A percentile compares a stretch with the other conserved stretches of the same genome.
phyloP scores from a whole-genome alignment of 2,888 invertebrate genomes.

The Stramonita haemastoma region DNA sequence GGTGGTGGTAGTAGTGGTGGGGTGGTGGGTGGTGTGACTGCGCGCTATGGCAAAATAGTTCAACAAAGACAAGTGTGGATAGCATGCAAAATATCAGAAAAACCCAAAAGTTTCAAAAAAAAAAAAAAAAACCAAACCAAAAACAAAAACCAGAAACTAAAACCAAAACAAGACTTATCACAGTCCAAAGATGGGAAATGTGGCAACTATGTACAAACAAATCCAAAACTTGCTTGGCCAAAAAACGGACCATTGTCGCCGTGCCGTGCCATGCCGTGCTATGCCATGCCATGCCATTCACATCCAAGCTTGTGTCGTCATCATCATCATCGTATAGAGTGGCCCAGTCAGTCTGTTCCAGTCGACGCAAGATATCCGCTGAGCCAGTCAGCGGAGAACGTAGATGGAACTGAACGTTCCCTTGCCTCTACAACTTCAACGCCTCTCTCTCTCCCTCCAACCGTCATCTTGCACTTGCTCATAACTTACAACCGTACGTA shows the following conservation, averaged over 20 bases:
- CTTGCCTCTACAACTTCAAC: background rate
- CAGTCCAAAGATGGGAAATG: slow-evolving; percentile 34
- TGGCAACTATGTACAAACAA: slow-evolving; percentile 31
- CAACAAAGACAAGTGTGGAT: background rate
- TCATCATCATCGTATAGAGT: too few relatives aligned
- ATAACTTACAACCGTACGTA: slow-evolving; percentile 11
- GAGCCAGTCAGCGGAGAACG: slow-evolving; percentile 16
- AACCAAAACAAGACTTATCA: slow-evolving; percentile 24
- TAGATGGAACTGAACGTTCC: background rate
- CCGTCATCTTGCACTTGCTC: background rate
- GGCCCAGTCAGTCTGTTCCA: background rate
- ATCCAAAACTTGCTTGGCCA: slow-evolving; percentile 10
- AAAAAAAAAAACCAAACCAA: background rate
- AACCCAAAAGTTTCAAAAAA: background rate
- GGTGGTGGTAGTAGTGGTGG: too few relatives aligned
- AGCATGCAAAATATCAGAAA: slow-evolving; percentile 30
- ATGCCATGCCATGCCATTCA: too few relatives aligned
- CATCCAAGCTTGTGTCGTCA: background rate
- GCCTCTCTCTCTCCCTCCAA: background rate
- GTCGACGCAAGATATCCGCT: background rate
- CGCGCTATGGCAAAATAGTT: background rate
- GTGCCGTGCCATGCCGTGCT: background rate
- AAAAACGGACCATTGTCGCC: background rate
- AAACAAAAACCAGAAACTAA: background rate
- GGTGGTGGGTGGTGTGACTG: slow-evolving; percentile 9